Evolutionary conservation across 2,113 vertebrate genomes (phyloP), one percentile per base, ranked within the genome.

Genomic region (Myotis yumanensis): DNA sequence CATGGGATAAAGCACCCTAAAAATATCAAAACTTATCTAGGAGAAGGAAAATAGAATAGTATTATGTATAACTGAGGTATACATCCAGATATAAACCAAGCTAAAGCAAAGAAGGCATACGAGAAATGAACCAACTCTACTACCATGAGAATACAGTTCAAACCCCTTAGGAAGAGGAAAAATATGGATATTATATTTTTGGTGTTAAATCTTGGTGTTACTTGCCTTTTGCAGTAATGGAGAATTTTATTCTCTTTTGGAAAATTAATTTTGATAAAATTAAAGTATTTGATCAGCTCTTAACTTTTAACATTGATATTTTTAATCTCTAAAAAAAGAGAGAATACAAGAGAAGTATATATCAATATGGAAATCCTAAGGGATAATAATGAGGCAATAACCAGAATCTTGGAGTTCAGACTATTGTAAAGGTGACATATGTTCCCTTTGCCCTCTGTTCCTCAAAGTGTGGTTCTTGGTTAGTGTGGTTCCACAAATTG

Each of bases 261-360:
- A 68, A 96, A 94, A 77, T 68, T 81, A 73, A 89, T 51, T 77
- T 76, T 73, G 54, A 62, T 80, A 64, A 92, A 93, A 72, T 73
- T 35, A n/a, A 93, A 69, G 40, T 57, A 79, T 64, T 93, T 96
- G 40, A 85, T 51, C 88, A 95, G 46, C 51, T 28, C 2, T 43
- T 94, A 71, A 64, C 51, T 92, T 94, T 93, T 85, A 90, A 77
- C 48, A 22, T 66, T 73, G 88, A 83, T 43, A 71, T 77, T 90
- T 93, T 91, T 73, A 94, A 83, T 85, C 20, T 72, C 4, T 84
- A 14, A 64, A 69, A 79, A 75, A 84, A 64, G 30, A 48, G 23
- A 72, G n/a, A 84, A 28, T 73, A 28, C 7, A 51, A 76, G 43
- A 86, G 76, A 89, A 22, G 25, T 79, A 68, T 83, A 59, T 86